Evolutionary conservation across 2,797 vertebrate species (phyloP).

Genomic region (Molossus alvarezi): DNA sequence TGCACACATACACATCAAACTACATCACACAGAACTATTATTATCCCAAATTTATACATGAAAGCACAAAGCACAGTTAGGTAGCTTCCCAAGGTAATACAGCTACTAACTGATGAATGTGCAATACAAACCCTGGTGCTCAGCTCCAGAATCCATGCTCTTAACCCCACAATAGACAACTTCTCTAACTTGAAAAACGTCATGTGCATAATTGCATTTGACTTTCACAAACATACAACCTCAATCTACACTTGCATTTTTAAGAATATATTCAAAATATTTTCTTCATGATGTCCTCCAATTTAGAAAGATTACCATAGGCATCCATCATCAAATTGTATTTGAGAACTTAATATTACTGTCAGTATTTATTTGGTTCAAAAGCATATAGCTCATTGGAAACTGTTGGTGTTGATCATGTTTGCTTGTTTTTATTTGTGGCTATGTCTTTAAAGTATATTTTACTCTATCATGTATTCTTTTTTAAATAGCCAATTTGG

Average conservation of each 20-base stretch:
- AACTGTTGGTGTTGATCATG: neutral
- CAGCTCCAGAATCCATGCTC: too few species aligned
- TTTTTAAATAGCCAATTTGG: too few species aligned
- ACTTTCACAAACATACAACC: neutral
- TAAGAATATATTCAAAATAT: slow-evolving; percentile 5
- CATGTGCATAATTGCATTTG: neutral
- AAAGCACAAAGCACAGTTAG: neutral
- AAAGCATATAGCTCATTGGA: neutral
- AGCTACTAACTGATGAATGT: neutral
- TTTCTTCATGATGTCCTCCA: neutral
- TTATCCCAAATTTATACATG: neutral
- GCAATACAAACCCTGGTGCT: neutral
- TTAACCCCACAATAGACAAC: neutral
- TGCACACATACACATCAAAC: neutral
- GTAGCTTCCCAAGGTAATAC: neutral
- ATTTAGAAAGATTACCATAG: neutral
- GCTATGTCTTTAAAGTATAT: slow-evolving; percentile 20
- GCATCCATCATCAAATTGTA: neutral
- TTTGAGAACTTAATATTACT: neutral
- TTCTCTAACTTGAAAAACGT: neutral
- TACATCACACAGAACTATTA: neutral
- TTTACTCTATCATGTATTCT: neutral
- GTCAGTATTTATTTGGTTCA: neutral
- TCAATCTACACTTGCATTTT: neutral
- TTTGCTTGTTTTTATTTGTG: slow-evolving; percentile 10